phyloP scores from a whole-genome alignment of 2,888 invertebrate species.

The Piscicola geometra region DNA sequence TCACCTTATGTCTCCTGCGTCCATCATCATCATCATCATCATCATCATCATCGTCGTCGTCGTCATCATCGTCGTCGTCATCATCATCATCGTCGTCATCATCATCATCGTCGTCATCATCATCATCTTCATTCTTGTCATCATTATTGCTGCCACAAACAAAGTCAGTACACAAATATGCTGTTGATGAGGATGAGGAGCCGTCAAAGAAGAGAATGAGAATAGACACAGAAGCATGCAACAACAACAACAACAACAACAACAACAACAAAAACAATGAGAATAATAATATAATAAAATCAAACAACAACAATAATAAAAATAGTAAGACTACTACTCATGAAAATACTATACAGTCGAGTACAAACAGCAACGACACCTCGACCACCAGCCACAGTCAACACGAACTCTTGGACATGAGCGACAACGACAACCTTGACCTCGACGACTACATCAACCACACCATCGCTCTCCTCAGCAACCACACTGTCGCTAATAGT shows the following conservation, averaged over 20 bases:
- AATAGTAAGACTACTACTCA: background rate
- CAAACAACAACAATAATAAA: background rate
- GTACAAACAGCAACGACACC: background rate
- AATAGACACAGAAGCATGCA: no score
- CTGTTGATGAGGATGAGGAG: no score
- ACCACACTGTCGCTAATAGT: background rate
- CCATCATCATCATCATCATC: no score
- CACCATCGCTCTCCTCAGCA: background rate
- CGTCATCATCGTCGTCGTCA: constrained; percentile 6
- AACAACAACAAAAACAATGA: background rate
- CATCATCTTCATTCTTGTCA: constrained; percentile 5
- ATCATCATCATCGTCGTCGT: background rate
- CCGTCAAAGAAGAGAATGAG: no score
- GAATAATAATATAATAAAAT: background rate
- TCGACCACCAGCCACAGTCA: background rate
- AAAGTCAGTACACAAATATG: background rate
- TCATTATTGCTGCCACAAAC: background rate
- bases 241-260: background rate
- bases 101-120: constrained; percentile 10
- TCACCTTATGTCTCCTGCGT: no score
- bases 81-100: constrained; percentile 18
- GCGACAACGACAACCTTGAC: background rate
- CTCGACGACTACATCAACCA: background rate
- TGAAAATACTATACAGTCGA: background rate
- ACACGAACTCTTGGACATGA: background rate